A percentile compares a stretch with the other conserved stretches of the same genome.
Conservation (phyloP, 2,888 invertebrate genomes). For the Eilema caniola region DNA sequence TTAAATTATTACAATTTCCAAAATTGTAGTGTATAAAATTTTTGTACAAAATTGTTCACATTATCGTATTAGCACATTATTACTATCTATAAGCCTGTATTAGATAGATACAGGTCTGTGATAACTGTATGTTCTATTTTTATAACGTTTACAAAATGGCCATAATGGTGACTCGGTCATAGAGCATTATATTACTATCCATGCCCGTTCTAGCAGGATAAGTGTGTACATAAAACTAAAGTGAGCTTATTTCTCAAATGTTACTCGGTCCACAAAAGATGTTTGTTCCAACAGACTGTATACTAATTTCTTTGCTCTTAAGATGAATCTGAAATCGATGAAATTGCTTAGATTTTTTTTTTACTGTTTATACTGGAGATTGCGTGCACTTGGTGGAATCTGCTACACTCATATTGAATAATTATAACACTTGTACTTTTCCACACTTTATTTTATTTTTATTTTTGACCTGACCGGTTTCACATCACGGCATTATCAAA, state of each 20-base stretch:
- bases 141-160: not conserved
- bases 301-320: not conserved
- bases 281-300: not conserved
- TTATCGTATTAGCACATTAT: no score
- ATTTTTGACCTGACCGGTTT: no score
- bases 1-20: not conserved
- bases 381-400: no score
- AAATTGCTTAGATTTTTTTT: not conserved
- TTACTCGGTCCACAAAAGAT: not conserved
- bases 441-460: no score
- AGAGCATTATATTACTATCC: not conserved
- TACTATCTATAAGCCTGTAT: no score
- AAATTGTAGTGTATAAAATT: not conserved
- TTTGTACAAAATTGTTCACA: not conserved
- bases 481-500: no score
- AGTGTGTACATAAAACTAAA: slow-evolving; percentile 3
- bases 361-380: no score
- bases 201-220: not conserved
- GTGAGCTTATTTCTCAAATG: not conserved
- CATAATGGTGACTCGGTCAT: not conserved
- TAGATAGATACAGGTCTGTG: not conserved
- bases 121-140: not conserved
- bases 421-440: no score
- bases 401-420: no score
- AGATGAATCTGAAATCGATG: not conserved